Percentiles rank a stretch among this genome's conserved stretches.
Conservation (phyloP, 2,888 invertebrate genomes). For the Macropis europaea region DNA sequence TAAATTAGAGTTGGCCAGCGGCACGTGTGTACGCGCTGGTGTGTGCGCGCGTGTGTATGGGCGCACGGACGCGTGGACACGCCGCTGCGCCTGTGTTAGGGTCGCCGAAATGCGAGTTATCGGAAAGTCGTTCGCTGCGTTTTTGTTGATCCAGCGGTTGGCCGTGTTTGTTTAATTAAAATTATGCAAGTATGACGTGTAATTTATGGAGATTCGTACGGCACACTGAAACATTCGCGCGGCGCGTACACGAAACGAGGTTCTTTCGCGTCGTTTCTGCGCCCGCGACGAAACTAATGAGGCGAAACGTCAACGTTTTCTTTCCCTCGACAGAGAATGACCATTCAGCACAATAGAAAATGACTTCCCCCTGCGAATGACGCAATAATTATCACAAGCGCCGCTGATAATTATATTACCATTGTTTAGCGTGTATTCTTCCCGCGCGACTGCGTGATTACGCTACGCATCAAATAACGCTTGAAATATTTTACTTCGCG, state of each 20-base stretch:
- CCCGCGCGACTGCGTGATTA: not conserved
- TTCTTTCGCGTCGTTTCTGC: constrained; percentile 24
- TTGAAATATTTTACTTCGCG: no score
- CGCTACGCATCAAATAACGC: not conserved
- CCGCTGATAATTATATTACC: not conserved
- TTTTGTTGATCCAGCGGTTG: constrained; percentile 57
- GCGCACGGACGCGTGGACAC: not conserved
- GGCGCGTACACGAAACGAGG: constrained; percentile 4
- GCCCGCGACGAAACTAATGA: constrained; percentile 40
- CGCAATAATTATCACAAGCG: constrained; percentile 1
- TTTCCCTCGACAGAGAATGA: not conserved
- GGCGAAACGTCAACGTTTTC: constrained; percentile 27
- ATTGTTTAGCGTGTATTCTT: not conserved
- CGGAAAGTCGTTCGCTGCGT: constrained; percentile 58
- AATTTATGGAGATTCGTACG: constrained; percentile 61
- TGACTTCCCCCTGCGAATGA: not conserved
- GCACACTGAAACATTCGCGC: constrained; percentile 16
- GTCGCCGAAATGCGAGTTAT: constrained; percentile 44
- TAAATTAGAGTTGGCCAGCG: constrained; percentile 41
- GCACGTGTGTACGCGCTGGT: no score
- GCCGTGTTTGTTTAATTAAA: constrained; percentile 64
- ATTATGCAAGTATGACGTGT: constrained; percentile 61
- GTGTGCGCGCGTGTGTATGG: not conserved
- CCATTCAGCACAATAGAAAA: not conserved
- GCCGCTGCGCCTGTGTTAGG: not conserved